These are phyloP conservation scores for Plecotus auritus DNA, from an alignment of 2,113 vertebrate genomes.

Conservation along the genomic window DNA sequence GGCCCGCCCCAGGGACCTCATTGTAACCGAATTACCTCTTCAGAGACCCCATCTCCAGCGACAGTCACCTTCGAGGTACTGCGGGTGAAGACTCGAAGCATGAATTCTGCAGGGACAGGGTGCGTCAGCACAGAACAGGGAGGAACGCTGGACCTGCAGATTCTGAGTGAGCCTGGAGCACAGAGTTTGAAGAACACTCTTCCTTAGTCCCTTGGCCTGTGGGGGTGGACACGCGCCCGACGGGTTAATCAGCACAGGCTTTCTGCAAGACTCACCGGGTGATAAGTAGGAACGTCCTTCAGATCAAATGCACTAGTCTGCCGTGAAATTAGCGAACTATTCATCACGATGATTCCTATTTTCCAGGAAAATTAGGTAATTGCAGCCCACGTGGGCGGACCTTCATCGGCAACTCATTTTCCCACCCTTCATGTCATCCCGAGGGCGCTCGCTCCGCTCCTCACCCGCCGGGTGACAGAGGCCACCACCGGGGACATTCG, in stretches of 20 bases:
- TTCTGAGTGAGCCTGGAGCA: not conserved
- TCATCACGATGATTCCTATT: not conserved
- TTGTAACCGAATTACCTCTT: not conserved
- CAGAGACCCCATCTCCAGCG: rapidly evolving
- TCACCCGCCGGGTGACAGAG: not conserved
- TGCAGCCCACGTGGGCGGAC: conserved; percentile 21
- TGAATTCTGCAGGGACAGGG: rapidly evolving
- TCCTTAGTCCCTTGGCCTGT: not conserved
- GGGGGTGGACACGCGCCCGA: not conserved
- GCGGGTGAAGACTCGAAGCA: not conserved
- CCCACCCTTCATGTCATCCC: not conserved
- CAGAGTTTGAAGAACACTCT: rapidly evolving
- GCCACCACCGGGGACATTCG: rapidly evolving
- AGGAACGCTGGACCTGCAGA: not conserved
- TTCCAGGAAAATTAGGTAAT: conserved; percentile 65
- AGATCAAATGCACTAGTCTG: conserved; percentile 12
- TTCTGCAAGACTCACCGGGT: not conserved
- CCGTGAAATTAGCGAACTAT: conserved; percentile 39
- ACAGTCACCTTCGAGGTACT: rapidly evolving
- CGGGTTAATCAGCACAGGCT: not conserved
- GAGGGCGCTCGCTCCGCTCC: not conserved
- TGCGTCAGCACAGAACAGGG: rapidly evolving
- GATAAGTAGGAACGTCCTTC: not conserved
- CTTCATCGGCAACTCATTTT: not conserved
- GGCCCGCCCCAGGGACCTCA: not conserved